These are phyloP conservation scores for Trissonchulus latispiculum DNA, from an alignment of 2,888 invertebrate species.

Conservation along the genomic window DNA sequence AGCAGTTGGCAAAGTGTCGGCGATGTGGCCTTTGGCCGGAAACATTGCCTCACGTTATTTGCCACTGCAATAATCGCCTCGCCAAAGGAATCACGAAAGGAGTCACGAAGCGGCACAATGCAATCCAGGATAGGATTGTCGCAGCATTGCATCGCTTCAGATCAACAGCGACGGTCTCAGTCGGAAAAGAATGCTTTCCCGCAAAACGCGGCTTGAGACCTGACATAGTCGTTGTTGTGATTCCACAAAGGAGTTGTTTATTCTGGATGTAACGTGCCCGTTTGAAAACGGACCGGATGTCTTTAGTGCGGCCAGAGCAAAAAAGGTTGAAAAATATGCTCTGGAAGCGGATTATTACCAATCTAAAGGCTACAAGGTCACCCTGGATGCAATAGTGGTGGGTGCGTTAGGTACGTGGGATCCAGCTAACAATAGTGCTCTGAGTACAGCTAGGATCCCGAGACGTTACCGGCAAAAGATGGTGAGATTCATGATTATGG, in stretches of 20 bases:
- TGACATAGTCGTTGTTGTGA: not conserved
- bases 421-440: constrained; percentile 33
- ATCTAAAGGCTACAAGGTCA: not conserved
- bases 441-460: constrained; percentile 24
- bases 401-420: constrained; percentile 41
- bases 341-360: not conserved
- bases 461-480: not conserved
- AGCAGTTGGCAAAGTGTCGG: constrained; percentile 29
- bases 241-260: not conserved
- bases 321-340: not conserved
- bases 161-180: not conserved
- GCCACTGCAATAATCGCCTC: constrained; percentile 40
- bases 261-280: constrained; percentile 1
- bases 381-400: constrained; percentile 30
- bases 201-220: not conserved
- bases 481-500: not conserved
- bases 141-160: not conserved
- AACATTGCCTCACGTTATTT: constrained; percentile 43
- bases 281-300: not conserved
- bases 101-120: constrained; percentile 7
- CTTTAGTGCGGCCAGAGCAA: not conserved
- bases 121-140: constrained; percentile 1
- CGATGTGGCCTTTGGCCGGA: constrained; percentile 35
- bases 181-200: not conserved
- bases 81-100: not conserved